Evolutionary conservation across 23 tunicate genomes (phyloP), one percentile per base, ranked within the genome.

Genomic region (Oikopleura albicans): DNA sequence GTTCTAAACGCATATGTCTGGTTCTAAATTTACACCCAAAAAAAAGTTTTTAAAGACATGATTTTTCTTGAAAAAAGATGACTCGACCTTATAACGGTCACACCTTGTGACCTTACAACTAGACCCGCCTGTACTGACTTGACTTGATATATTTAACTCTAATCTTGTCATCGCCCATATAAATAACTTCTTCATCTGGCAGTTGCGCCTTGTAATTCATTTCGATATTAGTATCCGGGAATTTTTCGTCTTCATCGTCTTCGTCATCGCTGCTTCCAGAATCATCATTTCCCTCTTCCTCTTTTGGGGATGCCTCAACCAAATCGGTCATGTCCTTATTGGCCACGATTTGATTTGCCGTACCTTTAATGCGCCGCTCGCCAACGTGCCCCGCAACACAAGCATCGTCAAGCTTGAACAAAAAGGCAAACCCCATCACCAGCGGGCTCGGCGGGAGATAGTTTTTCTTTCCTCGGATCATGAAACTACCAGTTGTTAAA

Each of bases 391-490:
- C 49, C 4, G 39, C 40, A 39, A 38, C 84, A 36, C 29, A 39
- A 29, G 84, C 84, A 39, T 83, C 84, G 4, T 83, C 84, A 8
- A 89, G 89, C 86, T 90, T 90, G 63, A 93, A 93, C 57, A 93
- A 56, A 56, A 93, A 86, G 27, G 94, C 98, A 84, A 93, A 93
- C 4, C 98, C 98, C 75, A 87, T 88, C 0, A 93, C 88, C 28
- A 93, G 88, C 83, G 90, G 87, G 1, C 94, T 89, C 4, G 98
- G 98, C 35, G 98, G 98, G 40, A 93, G 86, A 83, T 90, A 93
- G 84, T 90, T 90, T 88, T 93, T 93, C 71, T 88, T 90, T 1
- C 94, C 94, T 84, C 98, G 57, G 41, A 93, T 88, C 28, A 93
- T 40, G 79, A 93, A 93, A 56, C 94, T 90, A 0, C 98, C 98